These are phyloP conservation scores for Drosophila hydei DNA, from an alignment of 1,140 invertebrate species.

Conservation along the genomic window DNA sequence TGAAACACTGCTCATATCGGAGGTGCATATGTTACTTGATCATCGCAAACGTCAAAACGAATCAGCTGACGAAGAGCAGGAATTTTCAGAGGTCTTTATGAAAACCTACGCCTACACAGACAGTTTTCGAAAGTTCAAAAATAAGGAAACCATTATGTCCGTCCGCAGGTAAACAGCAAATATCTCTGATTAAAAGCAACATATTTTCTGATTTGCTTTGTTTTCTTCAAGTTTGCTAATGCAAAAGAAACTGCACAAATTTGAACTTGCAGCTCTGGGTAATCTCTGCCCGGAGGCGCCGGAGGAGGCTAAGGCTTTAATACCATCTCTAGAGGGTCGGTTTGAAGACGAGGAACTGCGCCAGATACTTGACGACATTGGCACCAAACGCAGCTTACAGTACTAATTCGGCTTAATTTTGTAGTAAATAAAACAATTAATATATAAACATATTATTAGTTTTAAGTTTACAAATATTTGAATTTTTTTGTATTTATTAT, in stretches of 20 bases:
- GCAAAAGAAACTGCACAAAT: conserved; percentile 98
- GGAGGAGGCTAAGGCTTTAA: conserved; percentile 98
- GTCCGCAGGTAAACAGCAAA: conserved; percentile 89
- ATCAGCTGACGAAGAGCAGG: conserved; percentile 98
- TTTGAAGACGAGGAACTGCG: conserved; percentile 98
- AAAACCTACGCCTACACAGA: conserved; percentile 98
- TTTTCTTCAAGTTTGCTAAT: conserved; percentile 91
- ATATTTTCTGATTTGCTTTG: not conserved
- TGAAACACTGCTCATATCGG: conserved; percentile 98
- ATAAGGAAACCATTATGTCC: conserved; percentile 98
- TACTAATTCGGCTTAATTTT: conserved; percentile 87
- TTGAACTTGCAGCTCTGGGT: conserved; percentile 98
- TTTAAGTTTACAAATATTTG: conserved; percentile 15
- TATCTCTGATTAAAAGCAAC: conserved; percentile 56
- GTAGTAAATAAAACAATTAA: conserved; percentile 2
- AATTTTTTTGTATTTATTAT: not conserved
- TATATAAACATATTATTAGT: conserved; percentile 27
- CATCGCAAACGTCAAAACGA: conserved; percentile 99
- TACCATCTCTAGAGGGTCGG: conserved; percentile 97
- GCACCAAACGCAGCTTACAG: conserved; percentile 98
- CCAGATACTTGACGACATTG: conserved; percentile 97
- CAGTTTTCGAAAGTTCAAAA: conserved; percentile 98
- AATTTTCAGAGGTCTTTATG: conserved; percentile 99
- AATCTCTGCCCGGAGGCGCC: conserved; percentile 99
- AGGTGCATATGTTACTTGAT: conserved; percentile 98